A percentile compares a stretch with the other conserved stretches of the same genome.
Conservation (phyloP, 2,797 vertebrate genomes). For the Molossus molossus region DNA sequence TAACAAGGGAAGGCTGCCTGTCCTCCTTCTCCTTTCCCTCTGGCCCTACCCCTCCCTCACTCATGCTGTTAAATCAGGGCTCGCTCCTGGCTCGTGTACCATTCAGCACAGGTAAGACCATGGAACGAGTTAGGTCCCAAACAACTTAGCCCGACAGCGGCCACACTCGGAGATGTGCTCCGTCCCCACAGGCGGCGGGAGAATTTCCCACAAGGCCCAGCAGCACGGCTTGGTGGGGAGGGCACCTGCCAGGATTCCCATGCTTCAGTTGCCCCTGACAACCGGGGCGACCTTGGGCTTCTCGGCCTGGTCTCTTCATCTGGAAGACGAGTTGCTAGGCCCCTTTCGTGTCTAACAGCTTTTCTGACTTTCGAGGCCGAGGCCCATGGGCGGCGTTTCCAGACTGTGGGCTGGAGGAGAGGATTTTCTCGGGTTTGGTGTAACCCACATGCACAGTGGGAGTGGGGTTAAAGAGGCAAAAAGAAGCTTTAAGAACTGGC, state of each 20-base stretch:
- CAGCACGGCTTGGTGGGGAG: neutral
- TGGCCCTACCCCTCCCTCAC: neutral
- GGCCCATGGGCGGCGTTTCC: neutral
- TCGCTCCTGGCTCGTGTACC: neutral
- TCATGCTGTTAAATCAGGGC: neutral
- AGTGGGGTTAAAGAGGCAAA: neutral
- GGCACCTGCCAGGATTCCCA: neutral
- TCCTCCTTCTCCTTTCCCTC: neutral
- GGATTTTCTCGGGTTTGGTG: neutral
- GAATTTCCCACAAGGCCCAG: slow-evolving; percentile 19
- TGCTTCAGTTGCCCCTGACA: neutral
- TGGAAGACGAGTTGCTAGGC: neutral
- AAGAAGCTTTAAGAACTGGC: neutral
- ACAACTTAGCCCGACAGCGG: neutral
- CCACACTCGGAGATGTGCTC: neutral
- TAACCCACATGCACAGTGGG: accelerated
- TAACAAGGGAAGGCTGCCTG: neutral
- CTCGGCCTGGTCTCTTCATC: neutral
- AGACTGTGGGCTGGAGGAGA: neutral
- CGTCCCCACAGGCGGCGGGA: no score
- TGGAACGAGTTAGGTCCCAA: neutral
- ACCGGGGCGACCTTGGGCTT: neutral
- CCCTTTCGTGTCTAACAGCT: neutral
- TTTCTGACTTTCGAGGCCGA: neutral
- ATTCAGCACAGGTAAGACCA: neutral